These are phyloP conservation scores for mouse (Mus musculus) DNA, from an alignment of 2,113 vertebrate species.

Conservation along the genomic window GRCm39 chr4:87840001-87840500, in stretches of 20 bases:
- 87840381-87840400: not conserved
- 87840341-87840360: not conserved
- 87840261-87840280: not conserved
- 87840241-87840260: not conserved
- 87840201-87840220: not conserved
- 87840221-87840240: not conserved
- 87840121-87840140: not conserved
- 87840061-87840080: not conserved
- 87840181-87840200: not conserved
- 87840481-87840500: not conserved
- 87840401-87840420: not conserved
- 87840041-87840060: not conserved
- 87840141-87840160: not conserved
- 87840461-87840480: not conserved
- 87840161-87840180: not conserved
- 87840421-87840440: not conserved
- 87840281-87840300: not conserved
- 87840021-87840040: not conserved
- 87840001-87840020: constrained; percentile 7
- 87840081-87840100: not conserved
- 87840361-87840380: not conserved
- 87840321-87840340: not conserved
- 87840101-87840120: not conserved
- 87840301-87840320: not conserved
- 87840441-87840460: not conserved